Percentiles rank a stretch among this genome's conserved stretches.
Conservation (phyloP, 1,140 invertebrate genomes). For the Euura saliciscinereae region DNA sequence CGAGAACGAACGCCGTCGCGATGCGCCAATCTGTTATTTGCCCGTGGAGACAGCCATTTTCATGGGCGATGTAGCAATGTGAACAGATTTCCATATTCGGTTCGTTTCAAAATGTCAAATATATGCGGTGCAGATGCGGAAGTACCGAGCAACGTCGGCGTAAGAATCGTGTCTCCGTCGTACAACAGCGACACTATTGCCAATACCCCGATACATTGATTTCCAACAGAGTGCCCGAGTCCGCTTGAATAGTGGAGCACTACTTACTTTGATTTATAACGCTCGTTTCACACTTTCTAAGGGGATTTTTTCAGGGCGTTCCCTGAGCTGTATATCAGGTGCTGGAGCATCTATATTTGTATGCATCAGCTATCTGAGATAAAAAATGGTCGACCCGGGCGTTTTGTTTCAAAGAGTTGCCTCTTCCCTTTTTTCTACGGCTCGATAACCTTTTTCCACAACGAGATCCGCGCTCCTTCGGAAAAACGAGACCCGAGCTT, state of each 20-base stretch:
- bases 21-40: neutral
- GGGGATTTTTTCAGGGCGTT: too few relatives aligned
- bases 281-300: neutral
- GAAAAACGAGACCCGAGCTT: neutral
- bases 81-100: slow-evolving; percentile 24
- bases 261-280: neutral
- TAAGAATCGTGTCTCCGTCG: neutral
- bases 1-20: neutral
- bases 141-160: neutral
- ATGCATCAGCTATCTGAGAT: too few relatives aligned
- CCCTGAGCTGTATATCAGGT: too few relatives aligned
- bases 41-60: slow-evolving; percentile 32
- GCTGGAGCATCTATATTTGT: too few relatives aligned
- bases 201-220: neutral
- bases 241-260: neutral
- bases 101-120: neutral
- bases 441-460: too few relatives aligned
- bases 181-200: neutral
- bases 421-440: too few relatives aligned
- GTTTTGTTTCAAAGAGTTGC: too few relatives aligned
- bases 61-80: slow-evolving; percentile 39
- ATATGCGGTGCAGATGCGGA: slow-evolving; percentile 13
- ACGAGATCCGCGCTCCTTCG: neutral
- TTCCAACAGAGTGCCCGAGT: neutral
- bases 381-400: too few relatives aligned